phyloP scores from a whole-genome alignment of 1,140 invertebrate genomes.

The Saccostrea echinata region DNA sequence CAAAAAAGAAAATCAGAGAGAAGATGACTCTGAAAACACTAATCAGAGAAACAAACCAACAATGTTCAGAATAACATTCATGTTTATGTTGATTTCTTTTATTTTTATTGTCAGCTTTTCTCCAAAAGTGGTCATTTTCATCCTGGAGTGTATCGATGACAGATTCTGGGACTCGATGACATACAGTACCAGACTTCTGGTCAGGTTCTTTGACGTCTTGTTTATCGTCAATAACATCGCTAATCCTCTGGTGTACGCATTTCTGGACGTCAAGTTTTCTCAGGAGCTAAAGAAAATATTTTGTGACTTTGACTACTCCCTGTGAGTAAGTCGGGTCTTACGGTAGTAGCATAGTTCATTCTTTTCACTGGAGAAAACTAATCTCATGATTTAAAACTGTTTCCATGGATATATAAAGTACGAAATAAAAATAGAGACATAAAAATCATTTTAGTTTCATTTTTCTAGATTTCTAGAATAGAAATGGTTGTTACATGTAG shows the following conservation, averaged over 20 bases:
- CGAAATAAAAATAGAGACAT: too few species aligned
- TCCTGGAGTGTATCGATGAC: background rate
- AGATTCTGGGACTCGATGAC: constrained; percentile 15
- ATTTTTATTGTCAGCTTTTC: constrained; percentile 3
- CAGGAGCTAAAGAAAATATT: constrained; percentile 7
- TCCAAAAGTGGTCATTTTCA: background rate
- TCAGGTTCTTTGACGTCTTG: background rate
- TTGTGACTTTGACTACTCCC: constrained; percentile 12
- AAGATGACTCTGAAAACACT: background rate
- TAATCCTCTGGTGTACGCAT: background rate
- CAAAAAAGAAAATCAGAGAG: background rate
- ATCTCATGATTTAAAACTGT: too few species aligned
- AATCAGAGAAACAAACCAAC: background rate
- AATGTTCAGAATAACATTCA: constrained; percentile 19
- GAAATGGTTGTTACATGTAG: too few species aligned
- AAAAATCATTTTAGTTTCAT: too few species aligned
- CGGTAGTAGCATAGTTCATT: too few species aligned
- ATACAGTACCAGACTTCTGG: background rate
- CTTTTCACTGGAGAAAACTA: too few species aligned
- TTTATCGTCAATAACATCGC: constrained; percentile 32
- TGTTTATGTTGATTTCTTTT: constrained; percentile 28
- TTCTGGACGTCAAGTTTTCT: background rate
- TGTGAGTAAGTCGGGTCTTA: background rate
- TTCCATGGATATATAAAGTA: too few species aligned
- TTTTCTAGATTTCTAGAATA: too few species aligned